These are phyloP conservation scores for Torymus aiolomorphi DNA, from an alignment of 2,888 invertebrate genomes.

Conservation along the genomic window DNA sequence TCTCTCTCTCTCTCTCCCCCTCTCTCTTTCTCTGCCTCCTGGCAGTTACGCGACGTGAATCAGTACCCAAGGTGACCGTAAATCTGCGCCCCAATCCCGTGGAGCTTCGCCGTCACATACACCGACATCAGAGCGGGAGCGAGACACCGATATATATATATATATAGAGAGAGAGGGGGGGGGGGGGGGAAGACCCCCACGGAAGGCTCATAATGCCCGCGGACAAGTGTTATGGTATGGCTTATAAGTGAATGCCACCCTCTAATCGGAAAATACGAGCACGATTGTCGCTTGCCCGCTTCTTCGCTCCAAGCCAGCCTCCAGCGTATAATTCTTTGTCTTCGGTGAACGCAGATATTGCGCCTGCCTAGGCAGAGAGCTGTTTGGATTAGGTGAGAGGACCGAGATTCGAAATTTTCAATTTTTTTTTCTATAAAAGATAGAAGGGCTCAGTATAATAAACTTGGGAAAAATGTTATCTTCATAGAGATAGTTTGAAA, in stretches of 20 bases:
- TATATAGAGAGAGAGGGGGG: constrained; percentile 31
- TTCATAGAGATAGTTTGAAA: no score
- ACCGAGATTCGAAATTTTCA: constrained; percentile 8
- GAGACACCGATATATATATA: constrained; percentile 37
- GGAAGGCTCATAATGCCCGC: constrained; percentile 71
- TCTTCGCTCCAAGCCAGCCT: constrained; percentile 5
- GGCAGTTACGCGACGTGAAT: constrained; percentile 69
- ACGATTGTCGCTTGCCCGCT: constrained; percentile 68
- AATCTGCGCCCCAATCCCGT: constrained; percentile 69
- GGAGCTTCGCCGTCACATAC: constrained; percentile 25
- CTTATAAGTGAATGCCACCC: constrained; percentile 76
- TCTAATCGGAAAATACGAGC: constrained; percentile 76
- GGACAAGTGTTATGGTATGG: constrained; percentile 76
- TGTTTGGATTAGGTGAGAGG: background rate
- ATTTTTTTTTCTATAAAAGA: constrained; percentile 15
- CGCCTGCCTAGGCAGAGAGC: no score
- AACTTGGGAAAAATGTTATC: no score
- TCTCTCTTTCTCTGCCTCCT: constrained; percentile 30
- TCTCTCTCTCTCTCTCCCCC: no score
- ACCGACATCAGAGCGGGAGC: constrained; percentile 29
- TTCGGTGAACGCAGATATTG: no score
- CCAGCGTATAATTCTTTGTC: constrained; percentile 9
- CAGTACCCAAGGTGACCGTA: constrained; percentile 75
- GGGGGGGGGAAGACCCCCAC: constrained; percentile 53
- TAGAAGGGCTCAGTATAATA: background rate